Conservation (phyloP, 2,888 invertebrate genomes). For the Noctua fimbriata region DNA sequence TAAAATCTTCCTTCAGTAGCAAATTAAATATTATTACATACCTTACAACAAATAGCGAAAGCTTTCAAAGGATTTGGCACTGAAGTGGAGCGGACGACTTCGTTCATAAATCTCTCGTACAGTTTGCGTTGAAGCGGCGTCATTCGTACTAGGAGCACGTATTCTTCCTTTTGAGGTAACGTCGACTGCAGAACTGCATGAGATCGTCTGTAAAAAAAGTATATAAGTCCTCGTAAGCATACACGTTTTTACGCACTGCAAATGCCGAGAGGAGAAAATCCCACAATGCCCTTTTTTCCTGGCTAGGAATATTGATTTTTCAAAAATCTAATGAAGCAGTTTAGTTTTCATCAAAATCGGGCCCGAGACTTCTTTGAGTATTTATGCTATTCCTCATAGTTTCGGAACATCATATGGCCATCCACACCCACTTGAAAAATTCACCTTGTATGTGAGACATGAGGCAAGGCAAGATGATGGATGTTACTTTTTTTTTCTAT, state of each 20-base stretch:
- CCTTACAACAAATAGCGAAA: conserved; percentile 99
- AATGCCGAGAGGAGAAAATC: no score
- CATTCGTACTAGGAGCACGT: conserved; percentile 97
- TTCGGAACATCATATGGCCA: no score
- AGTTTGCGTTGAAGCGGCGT: conserved; percentile 97
- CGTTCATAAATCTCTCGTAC: conserved; percentile 98
- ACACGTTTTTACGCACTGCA: not conserved
- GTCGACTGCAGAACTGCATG: conserved; percentile 98
- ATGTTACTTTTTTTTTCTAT: not conserved
- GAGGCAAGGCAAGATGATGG: not conserved
- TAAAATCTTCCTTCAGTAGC: no score
- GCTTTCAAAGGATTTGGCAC: conserved; percentile 99
- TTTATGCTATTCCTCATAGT: no score
- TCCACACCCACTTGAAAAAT: no score
- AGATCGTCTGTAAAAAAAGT: conserved; percentile 92
- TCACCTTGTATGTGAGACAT: not conserved
- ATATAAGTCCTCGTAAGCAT: not conserved
- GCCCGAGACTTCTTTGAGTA: no score
- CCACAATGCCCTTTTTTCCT: no score
- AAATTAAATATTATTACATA: conserved; percentile 72
- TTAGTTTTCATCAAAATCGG: no score
- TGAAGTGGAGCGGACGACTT: conserved; percentile 95
- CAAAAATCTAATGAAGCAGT: no score
- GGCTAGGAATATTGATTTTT: no score
- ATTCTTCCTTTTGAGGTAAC: conserved; percentile 98